phyloP scores from a whole-genome alignment of 2,113 vertebrate genomes.

The Todiramphus chloris region DNA sequence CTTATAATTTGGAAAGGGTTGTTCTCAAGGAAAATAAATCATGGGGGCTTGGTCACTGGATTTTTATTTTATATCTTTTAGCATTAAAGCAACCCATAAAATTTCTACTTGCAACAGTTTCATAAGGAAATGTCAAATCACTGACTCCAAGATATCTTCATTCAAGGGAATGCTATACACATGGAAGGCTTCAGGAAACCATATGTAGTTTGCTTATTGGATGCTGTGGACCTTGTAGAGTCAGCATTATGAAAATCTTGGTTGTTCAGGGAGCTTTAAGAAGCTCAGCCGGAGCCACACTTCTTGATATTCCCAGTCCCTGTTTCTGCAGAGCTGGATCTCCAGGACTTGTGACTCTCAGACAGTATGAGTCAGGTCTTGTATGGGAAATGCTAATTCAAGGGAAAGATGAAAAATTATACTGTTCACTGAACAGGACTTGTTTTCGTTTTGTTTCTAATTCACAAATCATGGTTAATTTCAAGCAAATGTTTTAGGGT shows the following conservation, averaged over 20 bases:
- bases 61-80: not conserved
- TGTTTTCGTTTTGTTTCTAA: not conserved
- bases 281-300: not conserved
- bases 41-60: not conserved
- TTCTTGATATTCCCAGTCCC: not conserved
- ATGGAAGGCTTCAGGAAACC: not conserved
- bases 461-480: not conserved
- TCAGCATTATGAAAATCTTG: not conserved
- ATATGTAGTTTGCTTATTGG: accelerated
- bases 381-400: not conserved
- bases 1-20: not conserved
- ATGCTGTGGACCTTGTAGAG: not conserved
- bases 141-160: not conserved
- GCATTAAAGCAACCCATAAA: not conserved
- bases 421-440: not conserved
- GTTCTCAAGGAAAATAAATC: not conserved
- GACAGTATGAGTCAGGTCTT: not conserved
- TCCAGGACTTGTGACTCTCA: not conserved
- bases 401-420: not conserved
- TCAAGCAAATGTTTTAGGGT: not conserved
- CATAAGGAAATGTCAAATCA: not conserved
- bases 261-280: not conserved
- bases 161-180: not conserved
- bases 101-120: not conserved
- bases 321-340: not conserved